Percentiles rank a stretch among this genome's conserved stretches.
Evolutionary conservation across 2,888 invertebrate genomes (phyloP).

Genomic region (Rosalia funebris): DNA sequence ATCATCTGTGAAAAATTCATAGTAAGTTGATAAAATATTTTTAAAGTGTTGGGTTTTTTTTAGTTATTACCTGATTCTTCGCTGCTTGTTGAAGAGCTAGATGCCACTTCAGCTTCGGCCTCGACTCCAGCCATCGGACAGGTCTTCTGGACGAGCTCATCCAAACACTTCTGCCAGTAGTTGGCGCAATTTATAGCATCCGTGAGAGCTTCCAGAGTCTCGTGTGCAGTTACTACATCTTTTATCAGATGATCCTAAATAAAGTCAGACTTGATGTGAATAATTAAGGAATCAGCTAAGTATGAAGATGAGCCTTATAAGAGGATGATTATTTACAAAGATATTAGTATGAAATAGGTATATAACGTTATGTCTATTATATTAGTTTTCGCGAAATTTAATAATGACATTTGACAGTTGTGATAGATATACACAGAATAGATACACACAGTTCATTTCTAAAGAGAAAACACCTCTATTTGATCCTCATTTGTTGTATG

Average conservation of each 20-base stretch:
- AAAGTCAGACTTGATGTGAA: neutral
- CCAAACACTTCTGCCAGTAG: constrained; percentile 58
- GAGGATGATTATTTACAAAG: too few species aligned
- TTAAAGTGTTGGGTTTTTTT: too few species aligned
- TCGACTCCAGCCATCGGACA: constrained; percentile 44
- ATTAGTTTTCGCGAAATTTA: too few species aligned
- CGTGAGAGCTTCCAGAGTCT: constrained; percentile 55
- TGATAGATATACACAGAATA: too few species aligned
- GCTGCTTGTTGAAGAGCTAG: neutral
- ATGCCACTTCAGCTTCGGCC: neutral
- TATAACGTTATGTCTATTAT: too few species aligned
- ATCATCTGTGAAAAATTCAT: neutral
- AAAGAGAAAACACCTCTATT: too few species aligned
- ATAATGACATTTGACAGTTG: too few species aligned
- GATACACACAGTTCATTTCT: too few species aligned
- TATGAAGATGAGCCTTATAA: too few species aligned
- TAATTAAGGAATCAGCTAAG: too few species aligned
- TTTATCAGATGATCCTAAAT: constrained; percentile 54
- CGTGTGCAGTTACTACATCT: constrained; percentile 56
- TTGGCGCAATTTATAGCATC: constrained; percentile 58
- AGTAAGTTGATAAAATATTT: neutral
- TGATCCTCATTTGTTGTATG: too few species aligned
- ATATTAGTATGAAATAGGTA: too few species aligned
- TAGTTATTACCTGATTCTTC: neutral
- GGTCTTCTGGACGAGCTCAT: constrained; percentile 54